Percentiles rank a stretch among this genome's conserved stretches.
Evolutionary conservation across 2,797 vertebrate genomes (phyloP).

Genomic region (Acipenser ruthenus): DNA sequence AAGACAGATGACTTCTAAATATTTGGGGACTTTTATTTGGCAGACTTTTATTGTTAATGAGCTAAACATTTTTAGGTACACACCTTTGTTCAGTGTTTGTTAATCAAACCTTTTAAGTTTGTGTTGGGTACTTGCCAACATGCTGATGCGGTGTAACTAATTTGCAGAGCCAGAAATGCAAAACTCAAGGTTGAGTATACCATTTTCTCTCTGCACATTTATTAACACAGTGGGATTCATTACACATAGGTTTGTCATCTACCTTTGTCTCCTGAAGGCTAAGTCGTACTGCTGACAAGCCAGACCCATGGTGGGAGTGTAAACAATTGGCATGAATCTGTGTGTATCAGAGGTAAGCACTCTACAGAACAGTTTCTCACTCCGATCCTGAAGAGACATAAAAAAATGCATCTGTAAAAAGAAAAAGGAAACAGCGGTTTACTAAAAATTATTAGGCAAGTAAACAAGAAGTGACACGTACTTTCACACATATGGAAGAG

Average conservation of each 20-base stretch:
- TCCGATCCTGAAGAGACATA: constrained; percentile 94
- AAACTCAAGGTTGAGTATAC: too few relatives aligned
- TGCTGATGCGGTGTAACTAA: too few relatives aligned
- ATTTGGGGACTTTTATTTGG: too few relatives aligned
- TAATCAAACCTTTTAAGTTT: too few relatives aligned
- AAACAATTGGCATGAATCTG: constrained; percentile 93
- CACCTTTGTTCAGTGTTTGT: too few relatives aligned
- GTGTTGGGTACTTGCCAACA: too few relatives aligned
- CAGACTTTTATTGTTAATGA: too few relatives aligned
- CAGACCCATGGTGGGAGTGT: constrained; percentile 89
- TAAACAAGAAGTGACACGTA: background rate
- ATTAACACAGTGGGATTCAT: too few relatives aligned
- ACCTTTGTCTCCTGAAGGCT: constrained; percentile 87
- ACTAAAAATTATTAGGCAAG: background rate
- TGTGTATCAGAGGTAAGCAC: constrained; percentile 80
- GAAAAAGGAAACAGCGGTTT: background rate
- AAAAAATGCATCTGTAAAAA: constrained; percentile 77
- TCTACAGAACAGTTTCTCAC: constrained; percentile 95
- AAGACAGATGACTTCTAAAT: too few relatives aligned
- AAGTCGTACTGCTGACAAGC: constrained; percentile 92
- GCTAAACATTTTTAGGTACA: too few relatives aligned
- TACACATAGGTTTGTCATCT: constrained; percentile 33
- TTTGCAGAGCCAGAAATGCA: too few relatives aligned
- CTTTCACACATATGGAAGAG: background rate
- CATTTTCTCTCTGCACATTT: too few relatives aligned